A percentile compares a stretch with the other conserved stretches of the same genome.
Evolutionary conservation across 2,888 invertebrate genomes (phyloP).

Genomic region (Scaptomyza caliginosa): DNA sequence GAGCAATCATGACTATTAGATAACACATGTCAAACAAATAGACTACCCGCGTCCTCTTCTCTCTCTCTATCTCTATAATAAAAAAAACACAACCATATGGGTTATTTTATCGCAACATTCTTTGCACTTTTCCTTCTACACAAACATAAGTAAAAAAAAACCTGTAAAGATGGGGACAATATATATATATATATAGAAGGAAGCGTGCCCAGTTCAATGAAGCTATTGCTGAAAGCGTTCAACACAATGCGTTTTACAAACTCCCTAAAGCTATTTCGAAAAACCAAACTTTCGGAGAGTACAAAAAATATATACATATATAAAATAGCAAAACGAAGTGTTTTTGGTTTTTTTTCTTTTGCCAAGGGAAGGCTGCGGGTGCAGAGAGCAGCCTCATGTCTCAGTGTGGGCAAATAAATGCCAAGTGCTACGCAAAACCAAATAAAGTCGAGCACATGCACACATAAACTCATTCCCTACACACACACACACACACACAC

Average conservation of each 20-base stretch:
- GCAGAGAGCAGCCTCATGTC: slow-evolving; percentile 55
- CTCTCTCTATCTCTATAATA: not conserved
- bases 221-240: slow-evolving; percentile 67
- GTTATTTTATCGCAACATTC: slow-evolving; percentile 60
- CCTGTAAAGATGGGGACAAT: not conserved
- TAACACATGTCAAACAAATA: slow-evolving; percentile 70
- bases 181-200: too few relatives aligned
- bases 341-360: slow-evolving; percentile 20
- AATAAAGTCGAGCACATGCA: slow-evolving; percentile 76
- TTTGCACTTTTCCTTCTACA: not conserved
- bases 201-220: slow-evolving; percentile 71
- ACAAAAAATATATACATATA: not conserved
- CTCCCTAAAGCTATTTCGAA: slow-evolving; percentile 68
- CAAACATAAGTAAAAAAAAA: not conserved
- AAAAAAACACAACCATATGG: slow-evolving; percentile 45
- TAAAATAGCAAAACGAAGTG: slow-evolving; percentile 24
- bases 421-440: slow-evolving; percentile 80
- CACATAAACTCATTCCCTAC: slow-evolving; percentile 22
- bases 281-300: slow-evolving; percentile 45
- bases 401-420: slow-evolving; percentile 78
- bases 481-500: slow-evolving; percentile 2
- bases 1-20: slow-evolving; percentile 70
- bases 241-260: slow-evolving; percentile 71
- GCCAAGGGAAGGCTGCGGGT: not conserved
- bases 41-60: slow-evolving; percentile 15